Evolutionary conservation across 2,888 invertebrate species (phyloP), one percentile per base, ranked within the genome.

Genomic region (Melanostoma scalare): DNA sequence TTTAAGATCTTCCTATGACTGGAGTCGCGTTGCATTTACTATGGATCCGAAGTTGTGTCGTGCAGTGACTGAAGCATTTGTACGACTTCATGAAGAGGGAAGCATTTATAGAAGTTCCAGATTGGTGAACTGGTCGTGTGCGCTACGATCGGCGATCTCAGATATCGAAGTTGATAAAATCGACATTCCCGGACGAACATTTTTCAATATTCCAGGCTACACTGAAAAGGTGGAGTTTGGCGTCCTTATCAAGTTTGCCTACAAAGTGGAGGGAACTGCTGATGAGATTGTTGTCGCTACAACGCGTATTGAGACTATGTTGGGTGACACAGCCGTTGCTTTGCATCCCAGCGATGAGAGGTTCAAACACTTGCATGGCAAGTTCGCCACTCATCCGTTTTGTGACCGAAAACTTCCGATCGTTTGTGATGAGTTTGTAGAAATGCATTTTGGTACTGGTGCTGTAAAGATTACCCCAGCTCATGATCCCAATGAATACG

Each of bases 401-500:
- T 93, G 95, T 77, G 92, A 95, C 68, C 94, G 98, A 72, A 93
- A 93, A 82, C 91, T 99, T 86, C 98, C 98, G 0, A 95, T 99
- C 86, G 94, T 99, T 9, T 94, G 95, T 56, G 99, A 99, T 89
- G 95, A 96, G 1, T 98, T 97, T 89, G 99, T 99, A 0, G 99
- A 99, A 88, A 95, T 95, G 92, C 94, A 94, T 80, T 99, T 99
- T 90, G 99, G 99, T 88, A 99, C 99, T 69, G 99, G 99, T 87
- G 99, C 98, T 78, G 99, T 99, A 0, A 99, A 99, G 92, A 97
- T 99, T 81, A 99, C 99, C 1, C 99, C 99, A 0, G 99, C 98
- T 2, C 99, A 99, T 91, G 99, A 99, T 91, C 96, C 95, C 42
- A 97, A 97, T 89, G 99, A 99, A 92, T 99, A 98, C 90, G 98